phyloP scores from a whole-genome alignment of 2,888 invertebrate genomes.

The Brachyptera putata region DNA sequence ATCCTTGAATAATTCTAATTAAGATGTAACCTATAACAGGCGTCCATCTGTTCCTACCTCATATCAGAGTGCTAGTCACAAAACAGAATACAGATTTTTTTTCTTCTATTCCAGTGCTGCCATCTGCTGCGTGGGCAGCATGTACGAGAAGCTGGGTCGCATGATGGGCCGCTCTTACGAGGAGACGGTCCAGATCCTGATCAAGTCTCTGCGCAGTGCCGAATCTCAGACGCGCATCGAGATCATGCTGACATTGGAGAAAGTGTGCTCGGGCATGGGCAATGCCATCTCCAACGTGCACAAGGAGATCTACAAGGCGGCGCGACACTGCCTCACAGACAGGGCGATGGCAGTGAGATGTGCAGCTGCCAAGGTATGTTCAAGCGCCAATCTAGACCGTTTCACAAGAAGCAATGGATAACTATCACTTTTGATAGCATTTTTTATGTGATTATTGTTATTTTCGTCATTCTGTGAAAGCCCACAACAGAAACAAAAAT shows the following conservation, averaged over 20 bases:
- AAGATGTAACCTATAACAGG: too few species aligned
- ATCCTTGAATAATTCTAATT: too few species aligned
- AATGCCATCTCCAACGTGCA: constrained; percentile 80
- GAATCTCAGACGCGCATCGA: constrained; percentile 96
- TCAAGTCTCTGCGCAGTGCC: constrained; percentile 85
- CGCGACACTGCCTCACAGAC: constrained; percentile 83
- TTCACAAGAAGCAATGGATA: too few species aligned
- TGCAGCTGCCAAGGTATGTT: constrained; percentile 72
- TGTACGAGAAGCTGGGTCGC: constrained; percentile 96
- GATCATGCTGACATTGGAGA: constrained; percentile 94
- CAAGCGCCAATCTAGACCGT: too few species aligned
- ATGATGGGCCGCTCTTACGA: constrained; percentile 99
- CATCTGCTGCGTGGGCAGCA: constrained; percentile 89
- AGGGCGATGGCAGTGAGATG: constrained; percentile 89
- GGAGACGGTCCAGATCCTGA: constrained; percentile 90
- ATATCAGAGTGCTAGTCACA: too few species aligned
- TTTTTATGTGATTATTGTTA: too few species aligned
- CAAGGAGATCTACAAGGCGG: constrained; percentile 88
- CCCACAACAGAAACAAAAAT: too few species aligned
- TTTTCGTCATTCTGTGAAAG: too few species aligned
- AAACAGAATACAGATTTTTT: too few species aligned
- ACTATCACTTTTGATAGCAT: too few species aligned
- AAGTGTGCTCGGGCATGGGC: constrained; percentile 92
- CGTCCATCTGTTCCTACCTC: too few species aligned
- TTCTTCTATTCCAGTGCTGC: constrained; percentile 82